phyloP scores from a whole-genome alignment of 30 jellyfish, hydroid and myxozoan species.

The Cassiopea andromeda region DNA sequence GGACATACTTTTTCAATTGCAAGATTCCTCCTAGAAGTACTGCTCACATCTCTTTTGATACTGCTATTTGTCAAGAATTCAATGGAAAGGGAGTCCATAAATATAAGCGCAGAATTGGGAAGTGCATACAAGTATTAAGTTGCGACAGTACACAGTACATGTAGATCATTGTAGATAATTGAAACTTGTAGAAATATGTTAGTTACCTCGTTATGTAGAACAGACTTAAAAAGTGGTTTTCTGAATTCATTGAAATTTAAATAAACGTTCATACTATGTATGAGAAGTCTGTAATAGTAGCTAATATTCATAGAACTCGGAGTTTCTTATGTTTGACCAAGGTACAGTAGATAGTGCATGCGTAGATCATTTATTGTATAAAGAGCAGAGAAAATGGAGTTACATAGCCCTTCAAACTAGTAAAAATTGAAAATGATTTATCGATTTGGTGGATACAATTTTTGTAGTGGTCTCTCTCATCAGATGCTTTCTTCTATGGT shows the following conservation, averaged over 20 bases:
- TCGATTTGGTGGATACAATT: too few relatives aligned
- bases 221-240: slow-evolving; percentile 11
- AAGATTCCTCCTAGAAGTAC: too few relatives aligned
- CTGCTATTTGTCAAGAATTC: too few relatives aligned
- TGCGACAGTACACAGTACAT: neutral
- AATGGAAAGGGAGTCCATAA: neutral
- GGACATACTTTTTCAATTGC: too few relatives aligned
- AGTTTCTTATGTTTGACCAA: neutral
- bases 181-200: neutral
- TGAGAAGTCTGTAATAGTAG: slow-evolving; percentile 10
- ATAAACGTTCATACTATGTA: slow-evolving; percentile 44
- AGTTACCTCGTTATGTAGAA: slow-evolving; percentile 13
- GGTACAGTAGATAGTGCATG: neutral
- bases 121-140: neutral
- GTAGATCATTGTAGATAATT: neutral
- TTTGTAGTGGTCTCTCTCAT: too few relatives aligned
- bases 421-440: too few relatives aligned
- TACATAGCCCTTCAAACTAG: too few relatives aligned
- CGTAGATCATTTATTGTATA: too few relatives aligned
- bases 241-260: slow-evolving; percentile 43
- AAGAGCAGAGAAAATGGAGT: too few relatives aligned
- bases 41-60: too few relatives aligned
- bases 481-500: too few relatives aligned
- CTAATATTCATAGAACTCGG: neutral
- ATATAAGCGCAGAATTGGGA: neutral